phyloP scores from a whole-genome alignment of 2,113 vertebrate genomes.

The Podarcis raffonei region DNA sequence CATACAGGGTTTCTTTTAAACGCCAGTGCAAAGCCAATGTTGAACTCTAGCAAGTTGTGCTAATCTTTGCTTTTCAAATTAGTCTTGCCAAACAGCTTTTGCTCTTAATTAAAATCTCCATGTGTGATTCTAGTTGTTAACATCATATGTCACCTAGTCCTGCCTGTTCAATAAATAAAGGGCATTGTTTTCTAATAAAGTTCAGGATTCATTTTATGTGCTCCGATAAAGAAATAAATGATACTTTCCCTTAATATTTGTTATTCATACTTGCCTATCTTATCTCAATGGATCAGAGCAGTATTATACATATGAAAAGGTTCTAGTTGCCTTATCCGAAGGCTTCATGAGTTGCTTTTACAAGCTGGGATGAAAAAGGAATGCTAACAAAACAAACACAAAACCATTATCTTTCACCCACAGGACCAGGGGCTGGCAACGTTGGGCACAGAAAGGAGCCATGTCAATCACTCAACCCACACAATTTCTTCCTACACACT shows the following conservation, averaged over 20 bases:
- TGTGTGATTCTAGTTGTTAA: not conserved
- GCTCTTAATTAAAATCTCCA: conserved; percentile 3
- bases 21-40: not conserved
- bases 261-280: not conserved
- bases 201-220: not conserved
- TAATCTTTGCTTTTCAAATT: not conserved
- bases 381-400: not conserved
- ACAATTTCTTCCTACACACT: not conserved
- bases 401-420: not conserved
- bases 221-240: not conserved
- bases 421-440: not conserved
- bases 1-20: not conserved
- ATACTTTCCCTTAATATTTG: not conserved
- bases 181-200: not conserved
- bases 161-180: not conserved
- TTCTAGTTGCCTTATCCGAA: not conserved
- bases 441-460: not conserved
- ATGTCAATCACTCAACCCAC: not conserved
- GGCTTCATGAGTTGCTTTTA: not conserved
- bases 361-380: not conserved
- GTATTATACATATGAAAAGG: not conserved
- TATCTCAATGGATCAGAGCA: not conserved
- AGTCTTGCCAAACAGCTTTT: not conserved
- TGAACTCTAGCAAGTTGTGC: not conserved
- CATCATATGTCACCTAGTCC: not conserved